Evolutionary conservation across 2,888 invertebrate genomes (phyloP).

Genomic region (Hypselothyrea guttata): DNA sequence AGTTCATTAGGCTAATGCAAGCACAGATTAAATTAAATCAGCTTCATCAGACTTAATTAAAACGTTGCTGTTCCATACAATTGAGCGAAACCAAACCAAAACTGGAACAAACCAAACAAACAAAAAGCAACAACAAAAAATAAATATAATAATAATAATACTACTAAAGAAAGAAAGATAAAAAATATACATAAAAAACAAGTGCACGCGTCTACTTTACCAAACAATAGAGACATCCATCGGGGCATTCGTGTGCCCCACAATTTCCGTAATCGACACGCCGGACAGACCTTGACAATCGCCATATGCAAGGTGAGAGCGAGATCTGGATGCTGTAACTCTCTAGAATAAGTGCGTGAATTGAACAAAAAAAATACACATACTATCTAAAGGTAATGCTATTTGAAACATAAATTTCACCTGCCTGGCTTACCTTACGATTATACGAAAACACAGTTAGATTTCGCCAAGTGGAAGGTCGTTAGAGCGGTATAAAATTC

Average conservation of each 20-base stretch:
- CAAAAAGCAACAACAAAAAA: conserved; percentile 13
- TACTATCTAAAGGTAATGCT: conserved; percentile 7
- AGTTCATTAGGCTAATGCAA: conserved; percentile 70
- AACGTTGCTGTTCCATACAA: conserved; percentile 72
- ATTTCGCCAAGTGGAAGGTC: no score
- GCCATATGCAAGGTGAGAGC: conserved; percentile 46
- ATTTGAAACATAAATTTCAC: conserved; percentile 29
- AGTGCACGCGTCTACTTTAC: conserved; percentile 37
- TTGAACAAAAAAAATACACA: conserved; percentile 23
- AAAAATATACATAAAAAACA: conserved; percentile 11
- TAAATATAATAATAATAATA: conserved; percentile 22
- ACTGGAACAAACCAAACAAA: conserved; percentile 19
- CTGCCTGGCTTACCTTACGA: conserved; percentile 23
- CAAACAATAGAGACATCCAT: conserved; percentile 45
- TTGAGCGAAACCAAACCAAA: conserved; percentile 56
- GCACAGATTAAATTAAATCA: conserved; percentile 72
- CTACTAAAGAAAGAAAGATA: conserved; percentile 23
- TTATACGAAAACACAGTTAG: conserved; percentile 10
- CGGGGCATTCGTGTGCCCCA: conserved; percentile 32
- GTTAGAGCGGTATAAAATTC: no score
- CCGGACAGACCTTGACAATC: conserved; percentile 49
- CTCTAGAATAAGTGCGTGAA: conserved; percentile 34
- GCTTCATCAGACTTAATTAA: conserved; percentile 74
- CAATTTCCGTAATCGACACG: conserved; percentile 37
- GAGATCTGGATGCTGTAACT: conserved; percentile 20